Evolutionary conservation across 2,888 invertebrate species (phyloP).

Genomic region (Rotaria magnacalcarata): DNA sequence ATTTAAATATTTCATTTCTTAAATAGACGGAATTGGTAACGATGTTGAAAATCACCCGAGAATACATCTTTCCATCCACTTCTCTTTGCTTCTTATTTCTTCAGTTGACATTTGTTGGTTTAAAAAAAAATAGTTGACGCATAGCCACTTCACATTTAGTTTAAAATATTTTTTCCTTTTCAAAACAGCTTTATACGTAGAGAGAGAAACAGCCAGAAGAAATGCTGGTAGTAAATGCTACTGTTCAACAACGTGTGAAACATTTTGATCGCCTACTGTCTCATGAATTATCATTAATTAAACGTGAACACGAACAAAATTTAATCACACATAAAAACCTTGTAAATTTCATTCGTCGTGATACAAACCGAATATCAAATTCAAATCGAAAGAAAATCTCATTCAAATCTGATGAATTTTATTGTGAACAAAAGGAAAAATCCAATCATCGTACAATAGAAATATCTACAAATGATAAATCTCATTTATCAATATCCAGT

Average conservation of each 20-base stretch:
- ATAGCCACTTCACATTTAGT: too few relatives aligned
- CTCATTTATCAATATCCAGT: background rate
- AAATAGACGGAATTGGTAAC: too few relatives aligned
- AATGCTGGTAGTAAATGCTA: background rate
- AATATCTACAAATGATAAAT: background rate
- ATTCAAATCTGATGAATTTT: background rate
- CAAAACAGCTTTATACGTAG: too few relatives aligned
- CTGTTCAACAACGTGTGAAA: background rate
- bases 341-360: background rate
- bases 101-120: too few relatives aligned
- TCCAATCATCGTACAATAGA: background rate
- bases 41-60: too few relatives aligned
- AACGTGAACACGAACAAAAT: background rate
- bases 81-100: too few relatives aligned
- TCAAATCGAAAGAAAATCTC: background rate
- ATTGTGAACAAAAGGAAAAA: background rate
- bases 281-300: background rate
- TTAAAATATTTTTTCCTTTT: too few relatives aligned
- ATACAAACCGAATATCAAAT: background rate
- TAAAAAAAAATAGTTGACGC: too few relatives aligned
- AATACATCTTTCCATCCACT: too few relatives aligned
- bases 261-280: background rate
- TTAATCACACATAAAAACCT: background rate
- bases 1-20: too few relatives aligned
- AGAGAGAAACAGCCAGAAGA: too few relatives aligned